Base-by-base conservation (phyloP, 2,797 vertebrate species). In the Smutsia temminckii region DNA sequence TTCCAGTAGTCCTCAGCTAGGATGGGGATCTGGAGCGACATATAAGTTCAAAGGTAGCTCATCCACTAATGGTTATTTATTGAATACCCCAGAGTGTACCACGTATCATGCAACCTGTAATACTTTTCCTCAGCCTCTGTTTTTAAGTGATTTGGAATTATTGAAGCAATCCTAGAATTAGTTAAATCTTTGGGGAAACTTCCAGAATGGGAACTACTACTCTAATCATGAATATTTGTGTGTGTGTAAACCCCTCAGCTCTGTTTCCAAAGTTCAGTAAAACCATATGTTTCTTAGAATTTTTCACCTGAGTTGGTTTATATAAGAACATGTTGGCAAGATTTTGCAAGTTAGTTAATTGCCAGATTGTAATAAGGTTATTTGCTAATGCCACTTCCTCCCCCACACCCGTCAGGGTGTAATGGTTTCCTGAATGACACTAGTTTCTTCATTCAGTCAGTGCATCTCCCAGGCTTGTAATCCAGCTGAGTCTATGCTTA, bases 131-230 rank as follows among this genome's bases (percentile, higher is more conserved):
- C 80, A 34, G 21, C 40, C 29, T 75, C 25, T 95, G 32, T 93
- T 69, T 5, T 93, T 61, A 95, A 94, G 27, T 91, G 64, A 83
- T 92, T 92, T 85, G 25, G 10, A 94, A 91, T 89, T 96, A 40
- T 25, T 95, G 55, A n/a, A 84, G 8, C 89, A 89, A 87, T 13
- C 57, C 16, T 83, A 34, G 27, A 86, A 78, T 86, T 90, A 68
- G 20, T 85, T 55, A 79, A 55, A 27, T 71, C 42, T 89, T 90
- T 85, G 32, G 32, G 37, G 63, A 79, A 18, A 71, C 32, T 94
- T 96, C 72, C 27, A 74, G 72, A 81, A 77, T 91, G 23, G 42
- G 16, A 95, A 74, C 83, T 91, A 74, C 83, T 91, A 25, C 5
- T 66, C 40, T 86, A 57, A 83, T 94, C n/a, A 64, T 61, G n/a